Conservation (phyloP, 2,888 invertebrate genomes). For the Meiosimyza platycephala region DNA sequence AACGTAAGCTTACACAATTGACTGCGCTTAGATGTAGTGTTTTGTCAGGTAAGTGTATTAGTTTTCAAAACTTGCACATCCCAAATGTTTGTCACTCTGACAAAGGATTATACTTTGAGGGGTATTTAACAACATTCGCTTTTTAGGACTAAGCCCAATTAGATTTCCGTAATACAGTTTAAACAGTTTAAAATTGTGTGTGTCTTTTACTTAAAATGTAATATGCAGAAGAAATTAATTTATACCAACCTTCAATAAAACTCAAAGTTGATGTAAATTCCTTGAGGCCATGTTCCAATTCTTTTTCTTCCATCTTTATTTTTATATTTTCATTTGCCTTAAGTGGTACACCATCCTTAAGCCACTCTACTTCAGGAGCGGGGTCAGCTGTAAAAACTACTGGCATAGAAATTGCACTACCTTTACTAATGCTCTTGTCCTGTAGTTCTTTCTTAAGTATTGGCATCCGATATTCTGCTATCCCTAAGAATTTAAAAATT, state of each 20-base stretch:
- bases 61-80: no score
- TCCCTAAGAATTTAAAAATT: constrained; percentile 69
- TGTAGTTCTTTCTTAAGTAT: constrained; percentile 76
- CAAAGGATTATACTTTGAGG: no score
- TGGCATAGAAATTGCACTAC: constrained; percentile 75
- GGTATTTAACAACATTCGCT: no score
- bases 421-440: constrained; percentile 78
- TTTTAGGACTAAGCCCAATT: no score
- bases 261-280: constrained; percentile 84
- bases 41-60: no score
- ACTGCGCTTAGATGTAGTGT: no score
- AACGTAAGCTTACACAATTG: no score
- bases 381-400: constrained; percentile 90
- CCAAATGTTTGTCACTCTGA: no score
- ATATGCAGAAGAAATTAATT: not conserved
- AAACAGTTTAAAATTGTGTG: no score
- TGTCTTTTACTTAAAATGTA: no score
- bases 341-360: constrained; percentile 78
- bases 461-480: constrained; percentile 82
- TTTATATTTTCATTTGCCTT: constrained; percentile 75
- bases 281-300: constrained; percentile 80
- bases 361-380: constrained; percentile 87
- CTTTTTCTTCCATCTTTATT: constrained; percentile 74
- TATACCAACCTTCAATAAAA: constrained; percentile 74
- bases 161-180: no score